Evolutionary conservation across 2,888 invertebrate genomes (phyloP), one percentile per base, ranked within the genome.

Genomic region (Pachliopta kotzebuea): DNA sequence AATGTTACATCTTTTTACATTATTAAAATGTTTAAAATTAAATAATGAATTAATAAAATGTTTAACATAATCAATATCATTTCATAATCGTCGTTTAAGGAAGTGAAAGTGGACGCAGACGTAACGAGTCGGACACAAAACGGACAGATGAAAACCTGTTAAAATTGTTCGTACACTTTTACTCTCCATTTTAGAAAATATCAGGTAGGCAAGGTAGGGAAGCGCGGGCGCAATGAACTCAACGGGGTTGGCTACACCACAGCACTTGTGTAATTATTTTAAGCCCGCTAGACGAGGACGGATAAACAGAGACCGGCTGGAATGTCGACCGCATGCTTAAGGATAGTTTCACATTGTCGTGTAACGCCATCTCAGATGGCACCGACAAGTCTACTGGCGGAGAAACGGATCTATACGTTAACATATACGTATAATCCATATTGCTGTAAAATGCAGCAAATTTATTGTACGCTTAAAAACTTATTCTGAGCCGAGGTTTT

Each of bases 191-290:
- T 66, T 74, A 65, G 60, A 65, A 57, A 77, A 73, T 73, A 67
- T 69, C 77, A 78, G 75, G 75, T 78, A 79, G 68, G 73, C 70
- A 73, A 74, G 73, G 69, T 74, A 75, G 71, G 71, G 76, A 50
- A 64, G 70, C 71, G 68, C 67, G 70, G 67, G 79, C 73, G 75
- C 82, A 84, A 81, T 75, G 83, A 86, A 81, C 84, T 82, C 69
- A 72, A 72, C 75, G 78, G 82, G 82, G 82, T 79, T 76, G 79
- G 66, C 74, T 53, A 24, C 65, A 61, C 56, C 74, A 73, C 72
- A 73, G 78, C 89, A 90, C 90, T 90, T 89, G 87, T 87, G 84
- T 88, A 88, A 89, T 90, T 89, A 91, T 89, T 89, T 88, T 87
- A 86, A 88, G 89, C 84, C 73, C 77, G 76, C 82, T 84, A 84